phyloP scores from a whole-genome alignment of 2,797 vertebrate species.

The Microcaecilia unicolor region DNA sequence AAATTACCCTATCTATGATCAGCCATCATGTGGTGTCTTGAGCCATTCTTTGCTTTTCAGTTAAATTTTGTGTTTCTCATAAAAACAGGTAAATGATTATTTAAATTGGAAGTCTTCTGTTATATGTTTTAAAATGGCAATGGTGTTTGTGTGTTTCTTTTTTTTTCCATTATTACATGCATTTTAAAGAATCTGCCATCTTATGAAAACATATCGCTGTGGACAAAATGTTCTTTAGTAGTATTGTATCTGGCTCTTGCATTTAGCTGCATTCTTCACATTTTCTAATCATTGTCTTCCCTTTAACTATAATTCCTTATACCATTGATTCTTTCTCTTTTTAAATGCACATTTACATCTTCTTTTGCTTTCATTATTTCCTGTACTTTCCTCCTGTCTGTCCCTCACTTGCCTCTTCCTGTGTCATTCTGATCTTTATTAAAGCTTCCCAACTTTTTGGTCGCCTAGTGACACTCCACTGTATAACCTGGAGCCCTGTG shows the following conservation, averaged over 20 bases:
- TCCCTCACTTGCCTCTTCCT: constrained; percentile 92
- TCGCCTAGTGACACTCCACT: constrained; percentile 98
- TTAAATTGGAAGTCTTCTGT: no score
- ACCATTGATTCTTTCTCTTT: constrained; percentile 27
- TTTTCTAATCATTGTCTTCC: constrained; percentile 41
- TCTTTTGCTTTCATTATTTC: constrained; percentile 57
- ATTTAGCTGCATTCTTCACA: constrained; percentile 22
- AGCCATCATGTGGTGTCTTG: no score
- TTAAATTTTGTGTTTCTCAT: no score
- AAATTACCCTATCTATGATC: no score
- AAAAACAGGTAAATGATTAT: no score
- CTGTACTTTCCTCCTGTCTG: constrained; percentile 70
- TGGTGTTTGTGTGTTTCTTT: no score
- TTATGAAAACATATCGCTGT: no score
- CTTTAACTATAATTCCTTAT: constrained; percentile 25
- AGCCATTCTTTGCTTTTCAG: no score
- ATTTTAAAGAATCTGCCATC: no score
- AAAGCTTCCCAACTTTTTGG: constrained; percentile 99
- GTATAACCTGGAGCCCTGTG: constrained; percentile 96
- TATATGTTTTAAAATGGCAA: no score
- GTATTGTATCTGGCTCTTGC: constrained; percentile 30
- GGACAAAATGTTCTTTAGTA: constrained; percentile 14
- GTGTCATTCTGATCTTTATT: constrained; percentile 81
- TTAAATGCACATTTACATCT: no score
- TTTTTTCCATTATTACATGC: no score